These are phyloP conservation scores for Drosophila murphyi DNA, from an alignment of 1,140 invertebrate genomes.

Conservation along the genomic window DNA sequence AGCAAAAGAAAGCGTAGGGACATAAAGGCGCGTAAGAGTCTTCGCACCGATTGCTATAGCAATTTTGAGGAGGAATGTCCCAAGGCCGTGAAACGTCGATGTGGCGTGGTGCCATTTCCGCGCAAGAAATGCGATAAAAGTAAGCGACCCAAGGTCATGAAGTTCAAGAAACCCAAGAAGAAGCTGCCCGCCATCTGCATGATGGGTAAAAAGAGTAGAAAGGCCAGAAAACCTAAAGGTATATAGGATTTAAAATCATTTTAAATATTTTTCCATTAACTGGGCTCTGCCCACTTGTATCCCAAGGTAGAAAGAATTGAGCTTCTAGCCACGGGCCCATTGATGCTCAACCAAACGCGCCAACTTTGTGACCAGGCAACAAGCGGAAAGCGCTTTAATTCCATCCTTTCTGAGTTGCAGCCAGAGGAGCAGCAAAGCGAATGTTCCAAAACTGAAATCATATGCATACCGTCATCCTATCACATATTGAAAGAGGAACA, in stretches of 20 bases:
- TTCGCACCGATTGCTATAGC: conserved; percentile 51
- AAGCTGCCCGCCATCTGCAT: conserved; percentile 21
- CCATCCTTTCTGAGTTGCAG: background rate
- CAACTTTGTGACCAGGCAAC: background rate
- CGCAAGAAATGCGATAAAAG: conserved; percentile 55
- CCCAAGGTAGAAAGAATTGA: conserved; percentile 56
- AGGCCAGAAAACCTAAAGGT: conserved; percentile 17
- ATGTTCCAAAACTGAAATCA: conserved; percentile 4
- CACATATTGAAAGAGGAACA: conserved; percentile 32
- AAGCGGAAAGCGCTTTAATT: background rate
- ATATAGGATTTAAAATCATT: background rate
- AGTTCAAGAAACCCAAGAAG: conserved; percentile 18
- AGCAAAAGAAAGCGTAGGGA: conserved; percentile 41
- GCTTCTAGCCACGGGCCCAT: background rate
- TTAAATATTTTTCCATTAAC: background rate
- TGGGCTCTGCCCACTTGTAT: background rate
- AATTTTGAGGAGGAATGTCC: background rate
- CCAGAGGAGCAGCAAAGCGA: background rate
- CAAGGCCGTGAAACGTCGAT: background rate
- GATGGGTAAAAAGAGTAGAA: background rate
- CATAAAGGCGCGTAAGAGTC: conserved; percentile 30
- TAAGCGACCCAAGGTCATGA: background rate
- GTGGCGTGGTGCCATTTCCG: conserved; percentile 34
- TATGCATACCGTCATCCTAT: conserved; percentile 49
- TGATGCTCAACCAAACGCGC: conserved; percentile 14